These are phyloP conservation scores for Rhegmatorhina hoffmannsi DNA, from an alignment of 2,113 vertebrate genomes.

Conservation along the genomic window DNA sequence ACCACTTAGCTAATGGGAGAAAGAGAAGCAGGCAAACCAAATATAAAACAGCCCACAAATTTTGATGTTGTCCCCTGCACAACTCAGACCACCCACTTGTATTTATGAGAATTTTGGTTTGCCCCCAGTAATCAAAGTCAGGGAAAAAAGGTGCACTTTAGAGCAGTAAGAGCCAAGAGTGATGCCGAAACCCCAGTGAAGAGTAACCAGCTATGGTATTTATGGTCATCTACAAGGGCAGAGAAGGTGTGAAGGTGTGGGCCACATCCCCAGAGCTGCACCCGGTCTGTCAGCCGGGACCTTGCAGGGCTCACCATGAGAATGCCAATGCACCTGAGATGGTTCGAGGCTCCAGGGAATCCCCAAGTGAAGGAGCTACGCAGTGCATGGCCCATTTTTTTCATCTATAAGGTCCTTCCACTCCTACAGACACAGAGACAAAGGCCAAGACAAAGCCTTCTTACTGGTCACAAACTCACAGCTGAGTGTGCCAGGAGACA, in stretches of 20 bases:
- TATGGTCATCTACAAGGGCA: background rate
- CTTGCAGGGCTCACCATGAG: background rate
- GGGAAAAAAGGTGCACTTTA: background rate
- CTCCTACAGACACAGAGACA: background rate
- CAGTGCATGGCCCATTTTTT: background rate
- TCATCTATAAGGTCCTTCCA: background rate
- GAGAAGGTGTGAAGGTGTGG: background rate
- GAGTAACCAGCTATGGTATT: background rate
- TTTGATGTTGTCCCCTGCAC: background rate
- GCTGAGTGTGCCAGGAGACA: background rate
- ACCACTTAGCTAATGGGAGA: background rate
- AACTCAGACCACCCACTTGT: background rate
- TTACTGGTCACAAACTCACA: background rate
- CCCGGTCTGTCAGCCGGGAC: background rate
- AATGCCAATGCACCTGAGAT: background rate
- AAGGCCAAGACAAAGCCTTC: background rate
- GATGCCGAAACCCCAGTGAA: background rate
- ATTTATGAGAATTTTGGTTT: background rate
- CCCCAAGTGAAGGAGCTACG: rapidly evolving
- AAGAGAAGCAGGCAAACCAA: background rate
- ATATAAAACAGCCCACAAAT: background rate
- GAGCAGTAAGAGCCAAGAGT: background rate
- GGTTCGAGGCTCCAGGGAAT: rapidly evolving
- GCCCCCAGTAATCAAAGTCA: background rate
- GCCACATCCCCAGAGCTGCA: background rate